Evolutionary conservation across 2,888 invertebrate genomes (phyloP).

Genomic region (Acleris emargana): DNA sequence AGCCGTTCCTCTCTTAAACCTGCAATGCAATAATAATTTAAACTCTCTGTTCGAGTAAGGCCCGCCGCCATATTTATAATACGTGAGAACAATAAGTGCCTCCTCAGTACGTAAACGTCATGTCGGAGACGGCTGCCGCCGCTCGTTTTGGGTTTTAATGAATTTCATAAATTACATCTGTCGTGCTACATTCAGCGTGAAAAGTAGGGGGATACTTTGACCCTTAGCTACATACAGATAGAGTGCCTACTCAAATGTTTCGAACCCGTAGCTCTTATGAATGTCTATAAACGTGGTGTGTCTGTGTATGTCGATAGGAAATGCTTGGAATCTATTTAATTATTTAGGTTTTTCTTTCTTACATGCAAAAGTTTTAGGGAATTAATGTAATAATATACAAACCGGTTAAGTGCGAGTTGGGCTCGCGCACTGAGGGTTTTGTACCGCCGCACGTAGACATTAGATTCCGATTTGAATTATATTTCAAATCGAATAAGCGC

Average conservation of each 20-base stretch:
- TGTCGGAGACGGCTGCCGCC: slow-evolving; percentile 18
- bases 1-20: background rate
- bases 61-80: slow-evolving; percentile 13
- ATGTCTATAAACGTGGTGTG: no score
- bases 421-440: no score
- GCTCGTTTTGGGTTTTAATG: slow-evolving; percentile 43
- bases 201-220: background rate
- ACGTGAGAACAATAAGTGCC: slow-evolving; percentile 17
- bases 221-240: background rate
- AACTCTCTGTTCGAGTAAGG: background rate
- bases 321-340: no score
- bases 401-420: no score
- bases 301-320: no score
- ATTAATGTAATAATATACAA: no score
- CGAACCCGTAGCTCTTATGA: no score
- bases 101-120: slow-evolving; percentile 35
- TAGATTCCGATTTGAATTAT: no score
- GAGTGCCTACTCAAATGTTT: background rate
- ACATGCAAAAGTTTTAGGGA: no score
- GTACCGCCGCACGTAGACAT: no score
- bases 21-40: background rate
- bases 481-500: background rate
- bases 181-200: slow-evolving; percentile 39
- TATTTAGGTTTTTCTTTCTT: no score
- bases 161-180: slow-evolving; percentile 53